Conservation (phyloP, 2,888 invertebrate genomes). For the Cosmia pyralina region DNA sequence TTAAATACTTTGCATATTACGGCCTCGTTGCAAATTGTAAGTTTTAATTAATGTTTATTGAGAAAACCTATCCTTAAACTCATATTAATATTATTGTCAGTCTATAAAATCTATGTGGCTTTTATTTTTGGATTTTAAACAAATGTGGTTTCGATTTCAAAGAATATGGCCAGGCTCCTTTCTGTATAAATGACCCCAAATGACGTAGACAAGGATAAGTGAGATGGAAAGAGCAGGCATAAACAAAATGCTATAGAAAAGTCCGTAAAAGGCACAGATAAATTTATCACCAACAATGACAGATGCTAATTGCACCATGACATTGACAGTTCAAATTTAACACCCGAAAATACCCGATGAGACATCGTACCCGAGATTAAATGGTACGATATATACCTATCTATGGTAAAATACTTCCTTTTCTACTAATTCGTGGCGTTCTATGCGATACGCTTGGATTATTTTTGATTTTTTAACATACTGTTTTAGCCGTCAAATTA, state of each 20-base stretch:
- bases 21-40: conserved; percentile 45
- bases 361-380: background rate
- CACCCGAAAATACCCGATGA: background rate
- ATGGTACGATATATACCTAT: background rate
- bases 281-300: background rate
- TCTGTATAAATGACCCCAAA: background rate
- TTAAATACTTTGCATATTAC: conserved; percentile 50
- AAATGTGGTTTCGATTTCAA: background rate
- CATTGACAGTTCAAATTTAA: background rate
- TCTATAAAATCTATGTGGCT: background rate
- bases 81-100: background rate
- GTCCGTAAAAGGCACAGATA: background rate
- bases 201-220: no score
- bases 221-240: background rate
- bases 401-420: conserved; percentile 5
- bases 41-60: conserved; percentile 25
- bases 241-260: background rate
- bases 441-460: background rate
- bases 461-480: background rate
- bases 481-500: background rate
- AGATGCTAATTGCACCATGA: background rate
- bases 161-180: background rate
- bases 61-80: conserved; percentile 2
- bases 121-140: background rate
- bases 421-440: conserved; percentile 7